Evolutionary conservation across 2,888 invertebrate genomes (phyloP).

Genomic region (Aporophyla lueneburgensis): DNA sequence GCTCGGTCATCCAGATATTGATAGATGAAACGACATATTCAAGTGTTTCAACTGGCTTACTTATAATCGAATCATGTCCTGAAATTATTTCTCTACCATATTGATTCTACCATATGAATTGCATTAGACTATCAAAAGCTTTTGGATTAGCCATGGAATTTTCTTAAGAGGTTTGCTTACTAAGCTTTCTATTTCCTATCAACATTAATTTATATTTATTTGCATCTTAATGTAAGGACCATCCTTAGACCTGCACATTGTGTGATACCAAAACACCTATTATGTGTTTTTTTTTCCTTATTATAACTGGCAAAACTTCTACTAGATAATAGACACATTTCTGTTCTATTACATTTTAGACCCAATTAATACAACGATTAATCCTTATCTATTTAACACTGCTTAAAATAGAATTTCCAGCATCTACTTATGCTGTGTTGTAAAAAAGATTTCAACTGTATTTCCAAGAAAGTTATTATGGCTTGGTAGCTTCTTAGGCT

Average conservation of each 20-base stretch:
- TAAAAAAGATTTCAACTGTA: constrained; percentile 54
- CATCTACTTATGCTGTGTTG: constrained; percentile 32
- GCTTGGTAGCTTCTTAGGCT: constrained; percentile 58
- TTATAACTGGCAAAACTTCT: not conserved
- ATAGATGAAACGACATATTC: not conserved
- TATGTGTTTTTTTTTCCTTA: not conserved
- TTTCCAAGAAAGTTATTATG: constrained; percentile 62
- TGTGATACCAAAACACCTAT: not conserved
- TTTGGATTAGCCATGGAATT: not conserved
- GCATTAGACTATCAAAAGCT: not conserved
- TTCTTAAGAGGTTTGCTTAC: not conserved
- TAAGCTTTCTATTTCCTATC: not conserved
- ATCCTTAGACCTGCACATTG: not conserved
- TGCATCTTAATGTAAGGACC: not conserved
- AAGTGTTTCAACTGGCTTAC: not conserved
- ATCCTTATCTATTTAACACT: constrained; percentile 44
- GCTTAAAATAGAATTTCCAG: constrained; percentile 54
- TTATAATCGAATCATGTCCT: not conserved
- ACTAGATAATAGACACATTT: constrained; percentile 16
- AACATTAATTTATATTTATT: not conserved
- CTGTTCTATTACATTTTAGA: constrained; percentile 19
- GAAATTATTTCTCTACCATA: not conserved
- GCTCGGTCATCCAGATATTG: too few relatives aligned
- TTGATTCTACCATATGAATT: not conserved
- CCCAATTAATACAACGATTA: constrained; percentile 33